Evolutionary conservation across 2,113 vertebrate species (phyloP), one percentile per base, ranked within the genome.

Genomic region (Desmodus rotundus): DNA sequence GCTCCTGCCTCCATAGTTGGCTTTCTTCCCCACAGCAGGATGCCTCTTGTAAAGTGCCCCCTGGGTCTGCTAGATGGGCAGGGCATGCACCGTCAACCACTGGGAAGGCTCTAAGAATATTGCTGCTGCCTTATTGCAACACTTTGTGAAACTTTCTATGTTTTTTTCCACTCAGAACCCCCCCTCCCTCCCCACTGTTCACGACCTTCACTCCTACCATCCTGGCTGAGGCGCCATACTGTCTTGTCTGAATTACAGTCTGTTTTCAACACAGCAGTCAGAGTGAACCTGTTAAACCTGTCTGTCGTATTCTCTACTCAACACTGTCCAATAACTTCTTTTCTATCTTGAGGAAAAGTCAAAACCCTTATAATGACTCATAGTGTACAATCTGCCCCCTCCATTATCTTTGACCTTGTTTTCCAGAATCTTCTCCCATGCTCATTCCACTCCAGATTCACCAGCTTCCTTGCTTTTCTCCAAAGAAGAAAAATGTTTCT

Each of bases 301-400:
- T 54, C 54, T 77, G 33, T 78, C 50, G 10, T 17, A 1, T 36
- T 61, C 28, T 78, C 24, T 67, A 54, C 7, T 74, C 70, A 58
- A 15, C 19, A 54, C 28, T 68, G n/a, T 41, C 43, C 5, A 56
- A 17, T 28, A 74, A 20, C 58, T 80, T 76, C 82, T 15, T 84
- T 82, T 87, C 41, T 77, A 19, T 68, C 28, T 67, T 58, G 24
- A 87, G 63, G 36, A 28, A 89, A 82, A 83, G 54, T 70, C 24
- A 31, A 28, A 91, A 68, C 20, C 1, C 6, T 72, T 54, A 12
- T 9, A 20, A 17, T 72, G 43, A 45, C 36, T 43, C 8, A 12
- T 0, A 24, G 20, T 5, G 4, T 31, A 50, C 24, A 28, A 3
- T 26, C 56, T 24, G 19, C 4, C 67, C 54, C 36, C 6, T 11